Base-by-base conservation (phyloP, 2,888 invertebrate genomes). In the Pollenia angustigena region DNA sequence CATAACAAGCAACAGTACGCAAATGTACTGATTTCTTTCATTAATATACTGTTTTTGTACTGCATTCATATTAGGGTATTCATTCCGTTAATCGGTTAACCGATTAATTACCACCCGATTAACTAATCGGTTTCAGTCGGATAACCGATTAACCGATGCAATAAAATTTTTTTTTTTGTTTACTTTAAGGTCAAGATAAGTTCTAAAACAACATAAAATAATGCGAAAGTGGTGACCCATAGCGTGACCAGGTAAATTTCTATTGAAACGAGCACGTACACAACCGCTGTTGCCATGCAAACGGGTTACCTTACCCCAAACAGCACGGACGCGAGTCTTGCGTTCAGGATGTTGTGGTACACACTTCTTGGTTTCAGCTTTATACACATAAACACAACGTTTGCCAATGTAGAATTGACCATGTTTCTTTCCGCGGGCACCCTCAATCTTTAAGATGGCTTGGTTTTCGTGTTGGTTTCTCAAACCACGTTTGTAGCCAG, bases 141-240 rank as follows among this genome's bases (percentile, higher is more conserved):
- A n/a, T n/a, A n/a, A n/a, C n/a, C n/a, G n/a, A n/a, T n/a, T n/a
- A n/a, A n/a, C n/a, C n/a, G n/a, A n/a, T n/a, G n/a, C n/a, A n/a
- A n/a, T n/a, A n/a, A n/a, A n/a, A n/a, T n/a, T n/a, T n/a, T n/a
- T n/a, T n/a, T n/a, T n/a, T n/a, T n/a, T n/a, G n/a, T n/a, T n/a
- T n/a, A n/a, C n/a, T n/a, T n/a, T n/a, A n/a, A n/a, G n/a, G n/a
- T n/a, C n/a, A n/a, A n/a, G n/a, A n/a, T n/a, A n/a, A n/a, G n/a
- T n/a, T n/a, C n/a, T n/a, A n/a, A n/a, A n/a, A n/a, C n/a, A n/a
- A n/a, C n/a, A n/a, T n/a, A n/a, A n/a, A n/a, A n/a, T n/a, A 95
- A 99, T 97, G 93, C 99, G 96, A 94, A 99, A 97, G 93, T 99
- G 96, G 93, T 97, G 97, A 92, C 99, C 99, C 98, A 99, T 99